A percentile compares a stretch with the other conserved stretches of the same genome.
Conservation (phyloP, 2,797 vertebrate species). For the Amblyraja radiata region DNA sequence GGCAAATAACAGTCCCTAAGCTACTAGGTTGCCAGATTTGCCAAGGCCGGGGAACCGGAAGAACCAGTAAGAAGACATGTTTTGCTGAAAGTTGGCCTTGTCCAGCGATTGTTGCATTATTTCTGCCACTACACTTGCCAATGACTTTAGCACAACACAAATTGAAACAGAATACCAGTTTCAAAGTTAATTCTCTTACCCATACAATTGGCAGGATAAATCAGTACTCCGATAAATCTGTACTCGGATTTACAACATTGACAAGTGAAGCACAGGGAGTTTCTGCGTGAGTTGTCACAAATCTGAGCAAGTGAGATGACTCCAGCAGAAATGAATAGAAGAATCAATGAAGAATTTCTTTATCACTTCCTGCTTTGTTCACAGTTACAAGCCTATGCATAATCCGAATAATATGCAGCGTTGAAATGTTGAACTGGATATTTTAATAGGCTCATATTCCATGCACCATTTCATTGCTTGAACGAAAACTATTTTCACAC, state of each 20-base stretch:
- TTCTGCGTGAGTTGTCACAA: neutral
- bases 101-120: neutral
- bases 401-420: neutral
- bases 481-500: neutral
- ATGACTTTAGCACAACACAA: neutral
- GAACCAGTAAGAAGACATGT: too few relatives aligned
- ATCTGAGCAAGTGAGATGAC: neutral
- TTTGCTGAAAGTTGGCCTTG: neutral
- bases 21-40: neutral
- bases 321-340: neutral
- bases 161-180: neutral
- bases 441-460: neutral
- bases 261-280: neutral
- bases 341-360: neutral
- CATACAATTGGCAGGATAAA: neutral
- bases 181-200: neutral
- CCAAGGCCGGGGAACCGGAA: neutral
- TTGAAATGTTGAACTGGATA: neutral
- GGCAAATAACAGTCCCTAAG: neutral
- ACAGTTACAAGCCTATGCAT: neutral
- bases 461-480: neutral
- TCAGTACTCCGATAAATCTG: neutral
- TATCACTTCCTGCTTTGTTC: neutral
- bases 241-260: neutral
- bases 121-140: neutral